phyloP scores from a whole-genome alignment of 2,113 vertebrate genomes.

The Seriola dumerili region DNA sequence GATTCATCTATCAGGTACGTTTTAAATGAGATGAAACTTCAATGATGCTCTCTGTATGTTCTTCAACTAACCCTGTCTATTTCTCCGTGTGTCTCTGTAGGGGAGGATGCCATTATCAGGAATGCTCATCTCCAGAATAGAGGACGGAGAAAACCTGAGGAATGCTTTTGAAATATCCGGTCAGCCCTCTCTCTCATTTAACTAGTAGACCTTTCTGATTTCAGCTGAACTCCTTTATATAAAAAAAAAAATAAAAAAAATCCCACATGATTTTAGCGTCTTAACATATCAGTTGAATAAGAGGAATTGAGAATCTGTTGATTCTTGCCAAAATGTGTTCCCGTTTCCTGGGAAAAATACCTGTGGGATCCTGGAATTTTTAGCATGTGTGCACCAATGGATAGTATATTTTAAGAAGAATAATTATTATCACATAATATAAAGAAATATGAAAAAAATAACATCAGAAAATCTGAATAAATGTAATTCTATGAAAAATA shows the following conservation, averaged over 20 bases:
- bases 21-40: neutral
- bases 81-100: constrained; percentile 75
- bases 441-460: too few species aligned
- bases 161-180: constrained; percentile 98
- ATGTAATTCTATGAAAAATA: too few species aligned
- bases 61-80: neutral
- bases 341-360: neutral
- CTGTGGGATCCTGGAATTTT: too few species aligned
- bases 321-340: neutral
- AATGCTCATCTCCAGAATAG: constrained; percentile 92
- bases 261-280: neutral
- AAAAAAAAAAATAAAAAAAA: neutral
- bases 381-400: too few species aligned
- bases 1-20: constrained; percentile 96
- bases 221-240: neutral
- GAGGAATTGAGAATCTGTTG: neutral
- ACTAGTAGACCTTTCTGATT: neutral
- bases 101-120: constrained; percentile 92
- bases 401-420: too few species aligned
- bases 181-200: constrained; percentile 65
- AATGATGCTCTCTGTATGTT: neutral
- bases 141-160: constrained; percentile 91
- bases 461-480: too few species aligned
- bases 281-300: neutral
- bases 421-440: too few species aligned